These are phyloP conservation scores for Neocrepidodera transversa DNA, from an alignment of 2,888 invertebrate genomes.

Conservation along the genomic window DNA sequence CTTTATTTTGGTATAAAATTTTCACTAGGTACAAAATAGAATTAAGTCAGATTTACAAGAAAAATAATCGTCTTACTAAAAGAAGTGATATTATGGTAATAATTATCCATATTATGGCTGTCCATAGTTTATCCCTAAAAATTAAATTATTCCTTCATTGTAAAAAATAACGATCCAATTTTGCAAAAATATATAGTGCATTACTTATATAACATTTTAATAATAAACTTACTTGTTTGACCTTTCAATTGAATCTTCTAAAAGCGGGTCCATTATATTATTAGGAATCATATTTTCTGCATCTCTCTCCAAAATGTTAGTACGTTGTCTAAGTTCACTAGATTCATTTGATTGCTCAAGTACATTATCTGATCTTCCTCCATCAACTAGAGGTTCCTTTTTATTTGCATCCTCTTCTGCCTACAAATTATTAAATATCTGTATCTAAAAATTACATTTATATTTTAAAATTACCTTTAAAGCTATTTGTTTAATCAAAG, in stretches of 20 bases:
- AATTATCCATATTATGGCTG: slow-evolving; percentile 60
- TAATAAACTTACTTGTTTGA: slow-evolving; percentile 53
- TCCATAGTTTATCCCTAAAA: slow-evolving; percentile 62
- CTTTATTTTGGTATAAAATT: slow-evolving; percentile 30
- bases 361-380: background rate
- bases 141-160: slow-evolving; percentile 1
- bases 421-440: too few species aligned
- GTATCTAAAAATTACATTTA: too few species aligned
- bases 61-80: slow-evolving; percentile 62
- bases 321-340: slow-evolving; percentile 39
- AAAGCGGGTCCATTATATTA: slow-evolving; percentile 32
- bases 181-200: too few species aligned
- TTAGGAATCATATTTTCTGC: slow-evolving; percentile 10
- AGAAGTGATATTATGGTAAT: slow-evolving; percentile 61
- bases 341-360: slow-evolving; percentile 41
- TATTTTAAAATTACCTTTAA: slow-evolving; percentile 64
- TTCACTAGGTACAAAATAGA: slow-evolving; percentile 21
- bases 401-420: slow-evolving; percentile 57
- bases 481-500: slow-evolving; percentile 64
- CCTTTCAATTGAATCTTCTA: slow-evolving; percentile 53
- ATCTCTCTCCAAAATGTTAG: slow-evolving; percentile 6
- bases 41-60: slow-evolving; percentile 51
- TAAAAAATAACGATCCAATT: too few species aligned
- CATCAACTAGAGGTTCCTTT: slow-evolving; percentile 39
- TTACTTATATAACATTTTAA: background rate